Conservation (phyloP, 2,797 vertebrate genomes). For the Miichthys miiuy region DNA sequence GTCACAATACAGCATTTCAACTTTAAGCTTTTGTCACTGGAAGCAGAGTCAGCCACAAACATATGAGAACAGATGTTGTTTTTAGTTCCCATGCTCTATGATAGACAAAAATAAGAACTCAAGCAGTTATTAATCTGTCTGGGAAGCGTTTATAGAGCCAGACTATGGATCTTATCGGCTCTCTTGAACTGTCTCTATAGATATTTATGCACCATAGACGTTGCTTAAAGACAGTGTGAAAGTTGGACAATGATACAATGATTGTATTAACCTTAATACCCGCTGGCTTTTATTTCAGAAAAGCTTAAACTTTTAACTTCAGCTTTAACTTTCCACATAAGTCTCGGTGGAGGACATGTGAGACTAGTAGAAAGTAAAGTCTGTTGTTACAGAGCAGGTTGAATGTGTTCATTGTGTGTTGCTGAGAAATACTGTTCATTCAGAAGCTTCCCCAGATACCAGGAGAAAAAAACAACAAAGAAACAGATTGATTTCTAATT, state of each 20-base stretch:
- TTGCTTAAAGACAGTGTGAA: neutral
- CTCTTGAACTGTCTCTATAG: slow-evolving; percentile 3
- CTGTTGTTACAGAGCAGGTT: neutral
- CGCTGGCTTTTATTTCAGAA: slow-evolving; percentile 6
- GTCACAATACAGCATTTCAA: slow-evolving; percentile 5
- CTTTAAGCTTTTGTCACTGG: neutral
- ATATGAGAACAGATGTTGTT: slow-evolving; percentile 33
- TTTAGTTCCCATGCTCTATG: slow-evolving; percentile 38
- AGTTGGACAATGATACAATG: neutral
- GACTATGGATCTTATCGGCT: slow-evolving; percentile 2
- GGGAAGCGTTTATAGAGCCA: slow-evolving; percentile 20
- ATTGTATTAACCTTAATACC: neutral
- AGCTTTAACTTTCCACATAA: neutral
- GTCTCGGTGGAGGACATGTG: neutral
- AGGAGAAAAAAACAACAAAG: no score
- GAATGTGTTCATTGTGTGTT: neutral
- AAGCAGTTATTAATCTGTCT: slow-evolving; percentile 30
- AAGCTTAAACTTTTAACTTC: neutral
- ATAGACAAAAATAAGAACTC: neutral
- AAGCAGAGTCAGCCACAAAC: neutral
- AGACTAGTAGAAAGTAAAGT: neutral
- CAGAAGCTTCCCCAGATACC: neutral
- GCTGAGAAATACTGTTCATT: slow-evolving; percentile 1
- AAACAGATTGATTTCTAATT: neutral
- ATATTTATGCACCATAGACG: slow-evolving; percentile 22